Evolutionary conservation across 2,888 invertebrate genomes (phyloP), one percentile per base, ranked within the genome.

Genomic region (Muscina levida): DNA sequence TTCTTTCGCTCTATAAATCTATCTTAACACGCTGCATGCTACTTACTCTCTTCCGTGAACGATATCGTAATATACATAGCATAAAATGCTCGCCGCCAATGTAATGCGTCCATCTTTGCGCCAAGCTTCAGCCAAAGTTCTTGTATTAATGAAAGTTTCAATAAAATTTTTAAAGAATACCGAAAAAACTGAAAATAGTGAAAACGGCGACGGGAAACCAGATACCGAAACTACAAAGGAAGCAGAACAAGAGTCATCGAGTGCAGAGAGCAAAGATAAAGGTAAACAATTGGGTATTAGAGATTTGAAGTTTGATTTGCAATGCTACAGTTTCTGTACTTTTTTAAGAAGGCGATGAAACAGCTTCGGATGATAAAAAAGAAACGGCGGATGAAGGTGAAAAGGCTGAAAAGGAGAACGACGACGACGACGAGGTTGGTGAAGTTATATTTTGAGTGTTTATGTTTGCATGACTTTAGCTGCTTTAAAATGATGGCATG

Each of bases 151-250:
- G 72, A 82, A 77, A 74, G 72, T 82, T 82, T 82, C 82, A 19
- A 72, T 82, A 59, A 26, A 77, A 82, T 79, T 79, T 82, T 82
- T 79, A 75, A 83, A 77, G 82, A 84, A 72, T 57, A 57, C 48
- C 46, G 82, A 79, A 53, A 74, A 71, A 22, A 15, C 75, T 0
- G 76, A 76, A 13, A 59, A 65, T 15, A 68, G 46, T 15, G 68
- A 66, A 19, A 57, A 8, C 42, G 73, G 76, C 24, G 72, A 65
- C 2, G 53, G 75, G 8, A 71, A 62, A 22, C 44, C 62, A 11
- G 73, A 71, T 44, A 13, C 42, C 1, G 75, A 79, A 22, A 37
- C 42, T 4, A 65, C 48, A 53, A 82, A 82, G 22, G 72, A 84
- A 56, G 83, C 82, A 31, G 77, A 78, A 2, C 65, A n/a, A 8